These are phyloP conservation scores for Hypomesus transpacificus DNA, from an alignment of 2,113 vertebrate genomes.

Conservation along the genomic window DNA sequence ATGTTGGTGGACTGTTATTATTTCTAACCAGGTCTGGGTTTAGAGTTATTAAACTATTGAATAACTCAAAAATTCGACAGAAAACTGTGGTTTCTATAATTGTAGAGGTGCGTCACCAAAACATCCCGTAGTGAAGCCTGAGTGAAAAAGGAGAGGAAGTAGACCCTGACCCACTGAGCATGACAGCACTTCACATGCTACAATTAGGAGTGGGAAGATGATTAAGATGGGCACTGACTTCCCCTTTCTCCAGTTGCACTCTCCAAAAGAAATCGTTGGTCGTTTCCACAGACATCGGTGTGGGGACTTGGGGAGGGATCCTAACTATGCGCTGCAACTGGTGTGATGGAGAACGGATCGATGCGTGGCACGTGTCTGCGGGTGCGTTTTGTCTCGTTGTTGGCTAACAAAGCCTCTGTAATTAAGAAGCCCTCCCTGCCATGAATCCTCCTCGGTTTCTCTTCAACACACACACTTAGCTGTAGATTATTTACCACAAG, in stretches of 20 bases:
- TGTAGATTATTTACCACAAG: constrained; percentile 23
- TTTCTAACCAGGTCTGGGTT: too few species aligned
- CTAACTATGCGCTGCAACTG: constrained; percentile 55
- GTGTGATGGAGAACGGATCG: constrained; percentile 59
- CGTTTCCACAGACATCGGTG: constrained; percentile 58
- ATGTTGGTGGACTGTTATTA: too few species aligned
- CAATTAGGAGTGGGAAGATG: constrained; percentile 45
- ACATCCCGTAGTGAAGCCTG: too few species aligned
- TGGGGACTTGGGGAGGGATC: constrained; percentile 48
- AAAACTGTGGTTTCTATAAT: too few species aligned
- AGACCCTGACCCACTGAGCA: not conserved
- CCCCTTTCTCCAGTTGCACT: constrained; percentile 17
- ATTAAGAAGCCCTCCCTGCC: constrained; percentile 61
- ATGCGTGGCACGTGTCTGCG: constrained; percentile 55
- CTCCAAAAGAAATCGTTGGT: constrained; percentile 52
- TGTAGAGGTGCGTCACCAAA: too few species aligned
- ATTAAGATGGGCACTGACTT: constrained; percentile 44
- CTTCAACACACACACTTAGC: not conserved
- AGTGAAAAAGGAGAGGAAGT: too few species aligned
- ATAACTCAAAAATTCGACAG: too few species aligned
- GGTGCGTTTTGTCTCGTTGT: constrained; percentile 40
- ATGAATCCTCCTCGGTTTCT: constrained; percentile 28
- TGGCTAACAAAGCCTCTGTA: constrained; percentile 56
- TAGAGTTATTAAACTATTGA: too few species aligned
- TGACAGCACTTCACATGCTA: constrained; percentile 21